Conservation (phyloP, 2,113 vertebrate species). For the Indicator indicator region DNA sequence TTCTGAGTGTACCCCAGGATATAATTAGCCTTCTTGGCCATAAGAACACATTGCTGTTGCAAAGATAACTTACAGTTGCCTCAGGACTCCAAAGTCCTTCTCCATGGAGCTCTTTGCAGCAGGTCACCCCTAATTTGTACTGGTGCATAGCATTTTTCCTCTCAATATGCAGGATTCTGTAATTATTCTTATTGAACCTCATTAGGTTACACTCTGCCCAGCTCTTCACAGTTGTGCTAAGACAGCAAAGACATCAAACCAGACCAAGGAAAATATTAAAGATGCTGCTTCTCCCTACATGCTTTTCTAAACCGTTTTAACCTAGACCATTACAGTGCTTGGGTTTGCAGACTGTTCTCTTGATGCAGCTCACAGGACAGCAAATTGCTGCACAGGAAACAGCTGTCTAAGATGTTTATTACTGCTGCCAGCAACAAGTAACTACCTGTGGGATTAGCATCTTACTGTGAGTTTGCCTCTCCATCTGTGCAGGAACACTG, state of each 20-base stretch:
- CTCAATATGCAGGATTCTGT: no score
- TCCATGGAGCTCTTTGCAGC: no score
- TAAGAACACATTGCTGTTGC: no score
- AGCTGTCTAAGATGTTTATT: not conserved
- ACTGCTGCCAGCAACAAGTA: not conserved
- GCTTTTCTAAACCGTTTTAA: not conserved
- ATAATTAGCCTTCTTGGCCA: no score
- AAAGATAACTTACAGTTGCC: no score
- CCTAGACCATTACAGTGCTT: not conserved
- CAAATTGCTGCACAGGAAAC: not conserved
- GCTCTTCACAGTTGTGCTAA: not conserved
- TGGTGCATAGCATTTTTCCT: no score
- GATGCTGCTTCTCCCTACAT: rapidly evolving
- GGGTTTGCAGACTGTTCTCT: not conserved
- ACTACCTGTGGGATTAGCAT: not conserved
- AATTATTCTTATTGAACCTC: no score
- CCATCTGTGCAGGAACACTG: not conserved
- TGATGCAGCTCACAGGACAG: not conserved
- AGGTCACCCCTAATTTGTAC: no score
- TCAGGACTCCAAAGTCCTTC: no score
- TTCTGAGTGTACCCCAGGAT: no score
- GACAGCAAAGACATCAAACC: not conserved
- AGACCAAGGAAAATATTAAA: not conserved
- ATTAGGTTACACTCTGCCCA: no score
- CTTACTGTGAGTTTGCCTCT: not conserved